Conservation (phyloP, 2,888 invertebrate genomes). For the Scaptomyza tumidula region DNA sequence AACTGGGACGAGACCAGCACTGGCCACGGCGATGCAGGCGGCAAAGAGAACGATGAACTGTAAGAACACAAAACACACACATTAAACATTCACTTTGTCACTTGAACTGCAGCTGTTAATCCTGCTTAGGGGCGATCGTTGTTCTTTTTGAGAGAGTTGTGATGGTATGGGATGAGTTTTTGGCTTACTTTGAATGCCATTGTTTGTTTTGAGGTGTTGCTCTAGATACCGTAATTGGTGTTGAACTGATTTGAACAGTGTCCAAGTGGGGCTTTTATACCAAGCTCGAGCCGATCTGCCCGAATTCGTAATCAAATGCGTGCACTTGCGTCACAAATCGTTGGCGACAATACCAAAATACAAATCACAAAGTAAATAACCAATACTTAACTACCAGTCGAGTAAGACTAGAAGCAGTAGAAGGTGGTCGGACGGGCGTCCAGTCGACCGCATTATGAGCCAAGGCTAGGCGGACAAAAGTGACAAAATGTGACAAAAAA, state of each 20-base stretch:
- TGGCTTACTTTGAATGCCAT: constrained; percentile 84
- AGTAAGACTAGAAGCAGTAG: constrained; percentile 69
- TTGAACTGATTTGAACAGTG: constrained; percentile 81
- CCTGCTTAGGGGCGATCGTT: constrained; percentile 2
- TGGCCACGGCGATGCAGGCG: constrained; percentile 79
- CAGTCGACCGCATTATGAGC: constrained; percentile 45
- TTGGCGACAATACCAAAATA: constrained; percentile 58
- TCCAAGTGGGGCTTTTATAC: constrained; percentile 80
- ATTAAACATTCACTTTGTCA: constrained; percentile 10
- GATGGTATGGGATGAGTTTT: background rate
- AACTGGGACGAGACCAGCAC: constrained; percentile 80
- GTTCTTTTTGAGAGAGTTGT: background rate
- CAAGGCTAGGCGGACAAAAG: constrained; percentile 65
- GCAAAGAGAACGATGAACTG: constrained; percentile 81
- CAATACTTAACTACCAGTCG: constrained; percentile 43
- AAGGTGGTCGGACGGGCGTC: constrained; percentile 7
- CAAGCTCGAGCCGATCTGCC: constrained; percentile 55
- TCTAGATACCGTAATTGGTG: constrained; percentile 82
- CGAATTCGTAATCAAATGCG: constrained; percentile 59
- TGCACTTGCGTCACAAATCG: constrained; percentile 70
- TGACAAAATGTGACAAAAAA: constrained; percentile 60
- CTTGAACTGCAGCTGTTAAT: constrained; percentile 22
- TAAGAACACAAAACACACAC: constrained; percentile 42
- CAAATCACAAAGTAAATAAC: constrained; percentile 34
- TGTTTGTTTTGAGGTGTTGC: constrained; percentile 64